Evolutionary conservation across 1,140 invertebrate species (phyloP).

Genomic region (Harpegnathos saltator): DNA sequence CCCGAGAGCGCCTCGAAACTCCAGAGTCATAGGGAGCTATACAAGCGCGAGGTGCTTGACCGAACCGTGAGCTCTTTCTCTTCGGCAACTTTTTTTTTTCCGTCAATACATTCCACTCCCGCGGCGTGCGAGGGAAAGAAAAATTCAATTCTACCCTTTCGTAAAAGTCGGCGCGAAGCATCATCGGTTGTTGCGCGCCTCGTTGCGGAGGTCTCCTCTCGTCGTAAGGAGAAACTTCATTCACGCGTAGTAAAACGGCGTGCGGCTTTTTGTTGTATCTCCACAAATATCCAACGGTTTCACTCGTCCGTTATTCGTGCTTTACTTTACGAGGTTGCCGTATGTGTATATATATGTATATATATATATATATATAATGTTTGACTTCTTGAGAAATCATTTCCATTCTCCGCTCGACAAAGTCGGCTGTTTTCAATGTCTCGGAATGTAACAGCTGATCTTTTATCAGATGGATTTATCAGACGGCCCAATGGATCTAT

Average conservation of each 20-base stretch:
- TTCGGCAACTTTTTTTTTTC: conserved; percentile 65
- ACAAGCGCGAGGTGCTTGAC: conserved; percentile 71
- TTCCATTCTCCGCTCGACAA: too few species aligned
- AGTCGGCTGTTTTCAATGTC: too few species aligned
- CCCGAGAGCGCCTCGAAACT: conserved; percentile 77
- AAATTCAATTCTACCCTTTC: conserved; percentile 52
- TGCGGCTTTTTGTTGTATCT: background rate
- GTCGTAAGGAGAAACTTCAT: conserved; percentile 24
- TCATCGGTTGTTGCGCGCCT: background rate
- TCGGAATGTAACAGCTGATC: too few species aligned
- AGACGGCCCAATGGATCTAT: too few species aligned
- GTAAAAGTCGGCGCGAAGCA: conserved; percentile 24
- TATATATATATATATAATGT: too few species aligned
- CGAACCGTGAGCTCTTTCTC: conserved; percentile 71
- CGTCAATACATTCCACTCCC: conserved; percentile 66
- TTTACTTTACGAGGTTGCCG: too few species aligned
- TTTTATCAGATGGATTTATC: too few species aligned
- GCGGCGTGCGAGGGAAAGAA: conserved; percentile 14
- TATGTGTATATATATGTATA: too few species aligned
- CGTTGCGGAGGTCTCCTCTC: background rate
- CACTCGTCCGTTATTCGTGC: too few species aligned
- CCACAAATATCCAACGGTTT: background rate
- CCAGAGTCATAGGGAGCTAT: conserved; percentile 83
- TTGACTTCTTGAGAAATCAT: too few species aligned
- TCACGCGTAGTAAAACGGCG: background rate